Percentiles rank a stretch among this genome's conserved stretches.
Evolutionary conservation across 2,113 vertebrate genomes (phyloP).

Genomic region (Dinomys branickii): DNA sequence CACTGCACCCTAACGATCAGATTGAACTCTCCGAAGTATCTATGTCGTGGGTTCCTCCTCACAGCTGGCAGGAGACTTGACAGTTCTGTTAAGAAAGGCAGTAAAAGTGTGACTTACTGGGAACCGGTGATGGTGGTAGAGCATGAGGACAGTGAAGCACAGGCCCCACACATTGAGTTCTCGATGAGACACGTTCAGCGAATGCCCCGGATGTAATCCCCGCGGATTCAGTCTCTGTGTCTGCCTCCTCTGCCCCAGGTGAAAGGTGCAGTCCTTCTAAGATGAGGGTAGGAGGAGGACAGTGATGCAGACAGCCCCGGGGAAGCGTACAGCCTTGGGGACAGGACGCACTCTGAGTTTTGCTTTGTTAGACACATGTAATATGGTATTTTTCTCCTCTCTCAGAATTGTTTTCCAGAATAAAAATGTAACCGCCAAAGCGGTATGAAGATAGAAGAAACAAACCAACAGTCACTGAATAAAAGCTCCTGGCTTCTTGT

Average conservation of each 20-base stretch:
- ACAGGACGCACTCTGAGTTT: rapidly evolving
- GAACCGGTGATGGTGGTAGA: neutral
- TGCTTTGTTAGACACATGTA: neutral
- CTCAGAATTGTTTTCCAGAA: neutral
- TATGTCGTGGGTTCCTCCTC: neutral
- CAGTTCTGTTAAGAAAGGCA: constrained; percentile 23
- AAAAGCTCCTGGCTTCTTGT: neutral
- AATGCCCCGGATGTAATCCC: neutral
- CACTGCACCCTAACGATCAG: neutral
- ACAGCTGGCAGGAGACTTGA: neutral
- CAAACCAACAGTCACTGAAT: neutral
- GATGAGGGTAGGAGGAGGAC: rapidly evolving
- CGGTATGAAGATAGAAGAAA: neutral
- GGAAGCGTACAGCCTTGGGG: rapidly evolving
- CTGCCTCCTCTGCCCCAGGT: neutral
- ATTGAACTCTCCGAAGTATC: constrained; percentile 35
- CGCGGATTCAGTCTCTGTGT: neutral
- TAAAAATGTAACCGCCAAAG: neutral
- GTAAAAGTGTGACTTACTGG: neutral
- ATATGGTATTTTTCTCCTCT: neutral
- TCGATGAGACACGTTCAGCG: neutral
- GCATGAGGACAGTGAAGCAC: neutral
- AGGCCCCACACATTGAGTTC: neutral
- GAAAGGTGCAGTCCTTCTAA: neutral
- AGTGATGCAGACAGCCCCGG: rapidly evolving